Base-by-base conservation (phyloP, 2,797 vertebrate genomes). In the Parauchenoglanis punctatus region DNA sequence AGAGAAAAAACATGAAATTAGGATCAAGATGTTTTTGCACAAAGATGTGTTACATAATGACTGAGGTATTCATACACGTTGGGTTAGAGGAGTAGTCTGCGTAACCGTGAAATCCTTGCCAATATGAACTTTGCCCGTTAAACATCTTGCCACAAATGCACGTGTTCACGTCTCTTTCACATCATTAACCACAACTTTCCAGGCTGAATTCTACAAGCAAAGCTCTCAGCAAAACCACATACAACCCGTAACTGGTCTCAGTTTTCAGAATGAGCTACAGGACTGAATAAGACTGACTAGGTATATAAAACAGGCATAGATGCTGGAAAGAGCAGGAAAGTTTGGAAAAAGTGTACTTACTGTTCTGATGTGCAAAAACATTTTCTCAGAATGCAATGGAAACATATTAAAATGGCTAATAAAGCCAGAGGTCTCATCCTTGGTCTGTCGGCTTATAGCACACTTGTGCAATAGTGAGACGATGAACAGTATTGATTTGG, bases 371-470 rank as follows among this genome's bases (percentile, higher is more conserved):
- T 83, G 89, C 93, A 91, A 58, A 25, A 35, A 76, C 91, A 92
- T 13, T 87, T 90, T 73, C 88, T 88, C 77, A 93, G 81, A 80
- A 93, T 73, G n/a, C 49, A 56, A 46, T 87, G 52, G 86, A 94
- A 87, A 90, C 83, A 90, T 40, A 93, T 70, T 1, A 93, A 88
- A 91, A 93, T 72, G 87, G 89, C 89, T 56, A 90, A 59, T 46
- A 93, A 81, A 81, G 90, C 44, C 87, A 93, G 76, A 87, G 89
- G 63, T 92, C 88, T 92, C 96, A 96, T 96, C 87, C 86, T 94
- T 88, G 87, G 59, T 88, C 91, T 44, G 65, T 88, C 72, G 68
- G 31, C 52, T 63, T 84, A 83, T 44, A 87, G 81, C 40, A 72
- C 59, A 40, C 13, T 90, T 92, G 87, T 91, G 85, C 67, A 85